Percentiles rank a stretch among this genome's conserved stretches.
These are phyloP conservation scores for Tinamus major DNA, from an alignment of 2,797 vertebrate genomes.

Conservation along the genomic window DNA sequence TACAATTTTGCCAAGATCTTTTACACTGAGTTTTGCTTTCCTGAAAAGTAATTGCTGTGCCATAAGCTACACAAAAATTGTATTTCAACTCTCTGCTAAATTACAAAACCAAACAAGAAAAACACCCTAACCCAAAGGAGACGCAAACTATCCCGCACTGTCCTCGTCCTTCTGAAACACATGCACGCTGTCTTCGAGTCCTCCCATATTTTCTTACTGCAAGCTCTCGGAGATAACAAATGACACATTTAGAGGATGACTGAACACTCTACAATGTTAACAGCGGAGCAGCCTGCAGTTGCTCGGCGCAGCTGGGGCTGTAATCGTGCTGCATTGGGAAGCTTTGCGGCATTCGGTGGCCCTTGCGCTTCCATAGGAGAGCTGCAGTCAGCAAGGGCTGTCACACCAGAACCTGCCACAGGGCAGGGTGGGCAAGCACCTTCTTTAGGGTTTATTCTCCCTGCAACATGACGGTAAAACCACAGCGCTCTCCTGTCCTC, in stretches of 20 bases:
- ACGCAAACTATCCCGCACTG: neutral
- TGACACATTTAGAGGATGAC: neutral
- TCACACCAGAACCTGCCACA: neutral
- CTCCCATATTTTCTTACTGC: neutral
- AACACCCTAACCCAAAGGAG: neutral
- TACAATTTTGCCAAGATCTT: neutral
- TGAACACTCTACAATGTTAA: neutral
- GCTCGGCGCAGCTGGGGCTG: neutral
- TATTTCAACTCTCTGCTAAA: neutral
- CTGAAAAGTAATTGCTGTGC: neutral
- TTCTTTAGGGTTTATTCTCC: neutral
- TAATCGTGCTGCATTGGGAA: neutral
- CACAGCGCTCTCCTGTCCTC: neutral
- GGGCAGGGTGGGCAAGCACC: neutral
- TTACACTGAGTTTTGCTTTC: neutral
- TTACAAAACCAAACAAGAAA: neutral
- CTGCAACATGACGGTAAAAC: neutral
- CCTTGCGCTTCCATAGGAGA: neutral
- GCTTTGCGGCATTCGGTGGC: neutral
- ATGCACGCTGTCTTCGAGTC: neutral
- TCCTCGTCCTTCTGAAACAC: neutral
- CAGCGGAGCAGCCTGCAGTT: neutral
- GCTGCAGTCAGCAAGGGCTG: neutral
- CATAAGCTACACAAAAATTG: neutral
- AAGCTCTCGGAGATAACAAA: neutral